Evolutionary conservation across 2,888 invertebrate genomes (phyloP), one percentile per base, ranked within the genome.

Genomic region (Dusona sp.): DNA sequence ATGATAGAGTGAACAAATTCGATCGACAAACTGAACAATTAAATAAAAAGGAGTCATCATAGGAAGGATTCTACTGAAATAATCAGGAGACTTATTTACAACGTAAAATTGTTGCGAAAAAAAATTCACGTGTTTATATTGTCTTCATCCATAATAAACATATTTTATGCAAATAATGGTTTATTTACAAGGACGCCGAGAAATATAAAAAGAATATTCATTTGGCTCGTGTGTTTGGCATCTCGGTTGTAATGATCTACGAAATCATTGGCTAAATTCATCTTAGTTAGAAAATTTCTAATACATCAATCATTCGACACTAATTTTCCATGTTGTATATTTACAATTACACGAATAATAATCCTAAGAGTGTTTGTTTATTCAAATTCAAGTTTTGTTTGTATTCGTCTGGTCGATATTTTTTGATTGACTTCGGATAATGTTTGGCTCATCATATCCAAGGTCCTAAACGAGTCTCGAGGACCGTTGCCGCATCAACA

Each of bases 401-500:
- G 57, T 70, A 36, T 54, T 54, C 16, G 42, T 65, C 75, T 51
- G 51, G n/a, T 29, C 2, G 64, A 73, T 8, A 70, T 70, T 79
- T 85, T 79, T 61, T 57, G 57, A 74, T 83, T 79, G 80, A 68
- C 78, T 78, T 80, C 42, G 77, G 73, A 73, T 42, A 48, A 68
- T 22, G 38, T 74, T 61, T 42, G 61, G 51, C 68, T 64, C 72
- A 82, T 87, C 81, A 92, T 84, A 92, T 91, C 92, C 92, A 92
- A 45, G 92, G 92, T 79, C 92, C 92, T 70, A 92, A 81, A 65
- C 91, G 92, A 83, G 90, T 92, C 85, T 98, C 98, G 86, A 98
- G 95, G 88, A 98, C 96, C 85, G 96, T 96, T 64, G 97, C 97
- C 87, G 97, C 98, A 94, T 98, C 98, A 88, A 96, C 96, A 88